A percentile compares a stretch with the other conserved stretches of the same genome.
These are phyloP conservation scores for Gila orcuttii DNA, from an alignment of 2,113 vertebrate genomes.

Conservation along the genomic window DNA sequence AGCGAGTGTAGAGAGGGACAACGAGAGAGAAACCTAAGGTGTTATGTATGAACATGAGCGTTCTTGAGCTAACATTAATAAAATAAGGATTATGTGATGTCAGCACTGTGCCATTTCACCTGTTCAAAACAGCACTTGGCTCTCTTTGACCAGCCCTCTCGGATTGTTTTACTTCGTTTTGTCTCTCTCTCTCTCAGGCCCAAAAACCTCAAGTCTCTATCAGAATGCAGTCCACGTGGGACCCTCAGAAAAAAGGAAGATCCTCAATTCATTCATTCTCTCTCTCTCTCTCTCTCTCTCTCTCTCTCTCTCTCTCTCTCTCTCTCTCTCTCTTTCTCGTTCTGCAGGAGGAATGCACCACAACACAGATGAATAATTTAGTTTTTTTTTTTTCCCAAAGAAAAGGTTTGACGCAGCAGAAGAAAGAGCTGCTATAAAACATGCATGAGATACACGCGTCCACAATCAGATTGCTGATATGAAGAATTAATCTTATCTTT, in stretches of 20 bases:
- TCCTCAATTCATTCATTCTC: constrained; percentile 12
- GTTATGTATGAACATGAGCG: constrained; percentile 50
- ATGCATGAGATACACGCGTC: constrained; percentile 75
- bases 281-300: constrained; percentile 14
- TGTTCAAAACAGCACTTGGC: constrained; percentile 20
- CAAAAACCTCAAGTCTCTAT: background rate
- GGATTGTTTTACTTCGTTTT: constrained; percentile 5
- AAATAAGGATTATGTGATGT: constrained; percentile 72
- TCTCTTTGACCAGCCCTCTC: constrained; percentile 1
- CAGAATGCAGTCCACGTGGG: background rate
- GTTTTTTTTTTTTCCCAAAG: constrained; percentile 55
- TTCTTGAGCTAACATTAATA: constrained; percentile 74
- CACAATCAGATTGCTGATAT: constrained; percentile 69
- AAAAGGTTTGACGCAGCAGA: constrained; percentile 74
- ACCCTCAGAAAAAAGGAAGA: constrained; percentile 13
- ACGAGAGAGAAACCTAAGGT: constrained; percentile 6
- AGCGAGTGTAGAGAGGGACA: constrained; percentile 13
- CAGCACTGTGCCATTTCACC: constrained; percentile 61
- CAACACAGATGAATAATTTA: constrained; percentile 78
- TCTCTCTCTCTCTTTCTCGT: constrained; percentile 16
- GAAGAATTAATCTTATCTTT: constrained; percentile 75
- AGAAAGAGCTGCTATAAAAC: constrained; percentile 69
- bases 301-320: too few relatives aligned
- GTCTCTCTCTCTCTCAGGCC: constrained; percentile 5
- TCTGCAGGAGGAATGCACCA: constrained; percentile 65